Base-by-base conservation (phyloP, 92 coral and sea anemone genomes). In the Meandrina meandrites region DNA sequence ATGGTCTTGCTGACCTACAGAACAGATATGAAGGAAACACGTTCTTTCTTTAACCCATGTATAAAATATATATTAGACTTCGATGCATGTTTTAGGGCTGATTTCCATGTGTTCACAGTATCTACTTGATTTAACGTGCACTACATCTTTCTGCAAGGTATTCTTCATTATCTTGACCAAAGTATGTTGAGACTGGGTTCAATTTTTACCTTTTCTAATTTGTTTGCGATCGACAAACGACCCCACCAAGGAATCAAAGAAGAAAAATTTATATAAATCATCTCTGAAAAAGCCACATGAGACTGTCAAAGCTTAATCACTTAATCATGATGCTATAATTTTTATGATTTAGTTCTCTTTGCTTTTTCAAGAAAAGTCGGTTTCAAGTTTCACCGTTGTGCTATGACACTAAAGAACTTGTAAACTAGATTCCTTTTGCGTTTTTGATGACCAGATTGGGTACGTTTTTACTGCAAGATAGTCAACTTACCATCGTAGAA, bases 401-500 rank as follows among this genome's bases (percentile, higher is more conserved):
- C 45, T 40, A 40, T 40, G 45, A 40, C 45, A 6, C 45, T 6
- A 40, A 40, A 40, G 2, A 40, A 40, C 68, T 60, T 60, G 9
- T 10, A 60, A 60, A 22, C 68, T 24, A 18, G 30, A 60, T 3
- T 14, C 31, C 11, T 66, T 66, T 10, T 10, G 35, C 34, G 71
- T 66, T 66, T 66, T 28, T n/a, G 15, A 13, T 27, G 71, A 27
- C 34, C 71, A 10, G 71, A 66, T 11, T 66, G 17, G 71, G 35
- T 66, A 1, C 9, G 28, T n/a, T 47, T 19, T 2, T 35, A 12
- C 1, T 14, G 57, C 5, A 66, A 15, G 8, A 24, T 28, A 18
- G 8, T 34, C 13, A 3, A 36, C 91, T 90, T 90, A 95, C 99
- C 95, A 42, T 89, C 94, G 54, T 89, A 94, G 80, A 97, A 89